A percentile compares a stretch with the other conserved stretches of the same genome.
Conservation (phyloP, 53 echinoderm and acorn worm species). For the Zoroaster sp. region DNA sequence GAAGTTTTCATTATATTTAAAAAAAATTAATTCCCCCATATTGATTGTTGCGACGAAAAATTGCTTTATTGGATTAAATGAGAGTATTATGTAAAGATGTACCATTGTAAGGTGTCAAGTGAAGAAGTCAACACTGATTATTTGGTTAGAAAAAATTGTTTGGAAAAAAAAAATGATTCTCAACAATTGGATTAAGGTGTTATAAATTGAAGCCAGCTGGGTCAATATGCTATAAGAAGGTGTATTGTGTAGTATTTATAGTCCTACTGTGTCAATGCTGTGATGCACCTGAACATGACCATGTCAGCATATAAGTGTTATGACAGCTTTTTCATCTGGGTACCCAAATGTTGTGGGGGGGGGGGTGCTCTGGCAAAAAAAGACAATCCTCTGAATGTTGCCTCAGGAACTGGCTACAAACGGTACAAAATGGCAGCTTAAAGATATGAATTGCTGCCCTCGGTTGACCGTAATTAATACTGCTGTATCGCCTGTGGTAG, state of each 20-base stretch:
- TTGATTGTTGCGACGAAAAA: neutral
- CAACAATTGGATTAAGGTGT: slow-evolving; percentile 17
- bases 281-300: slow-evolving; percentile 11
- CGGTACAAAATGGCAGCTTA: slow-evolving; percentile 27
- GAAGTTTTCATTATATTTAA: neutral
- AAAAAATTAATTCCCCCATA: neutral
- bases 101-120: neutral
- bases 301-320: slow-evolving; percentile 23
- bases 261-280: neutral
- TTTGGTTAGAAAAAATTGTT: neutral
- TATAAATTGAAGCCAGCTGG: slow-evolving; percentile 23
- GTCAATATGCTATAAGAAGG: slow-evolving; percentile 1
- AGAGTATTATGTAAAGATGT: neutral
- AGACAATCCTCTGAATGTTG: neutral
- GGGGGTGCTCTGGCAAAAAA: neutral
- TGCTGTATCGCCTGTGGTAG: neutral
- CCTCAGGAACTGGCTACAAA: slow-evolving; percentile 4
- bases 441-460: neutral
- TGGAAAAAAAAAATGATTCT: neutral
- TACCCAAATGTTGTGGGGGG: neutral
- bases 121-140: neutral
- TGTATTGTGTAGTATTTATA: neutral
- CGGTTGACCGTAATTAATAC: slow-evolving; percentile 33
- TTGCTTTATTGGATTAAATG: neutral
- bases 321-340: slow-evolving; percentile 30